These are phyloP conservation scores for Channa argus DNA, from an alignment of 2,113 vertebrate species.

Conservation along the genomic window DNA sequence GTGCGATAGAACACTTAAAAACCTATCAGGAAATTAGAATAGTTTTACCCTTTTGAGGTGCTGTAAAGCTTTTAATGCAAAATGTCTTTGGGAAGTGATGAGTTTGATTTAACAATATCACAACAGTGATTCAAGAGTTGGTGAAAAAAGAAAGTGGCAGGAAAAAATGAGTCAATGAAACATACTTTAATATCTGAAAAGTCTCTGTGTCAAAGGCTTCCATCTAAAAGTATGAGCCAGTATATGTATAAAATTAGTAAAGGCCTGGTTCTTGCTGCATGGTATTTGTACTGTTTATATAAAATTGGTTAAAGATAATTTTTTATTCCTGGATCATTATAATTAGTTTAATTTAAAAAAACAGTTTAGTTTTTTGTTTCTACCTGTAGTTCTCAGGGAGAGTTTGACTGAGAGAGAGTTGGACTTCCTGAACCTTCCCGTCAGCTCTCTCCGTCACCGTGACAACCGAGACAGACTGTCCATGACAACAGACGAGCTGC, in stretches of 20 bases:
- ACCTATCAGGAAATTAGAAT: too few species aligned
- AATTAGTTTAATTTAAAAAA: background rate
- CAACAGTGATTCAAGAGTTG: background rate
- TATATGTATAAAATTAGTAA: too few species aligned
- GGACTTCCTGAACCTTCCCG: constrained; percentile 75
- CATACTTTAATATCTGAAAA: too few species aligned
- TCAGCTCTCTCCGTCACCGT: constrained; percentile 59
- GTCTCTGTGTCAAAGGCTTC: too few species aligned
- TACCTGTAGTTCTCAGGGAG: constrained; percentile 74
- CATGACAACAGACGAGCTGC: constrained; percentile 90
- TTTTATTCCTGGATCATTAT: too few species aligned
- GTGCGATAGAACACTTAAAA: background rate
- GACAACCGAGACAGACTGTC: constrained; percentile 83
- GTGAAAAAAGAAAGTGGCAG: background rate
- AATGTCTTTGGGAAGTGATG: background rate
- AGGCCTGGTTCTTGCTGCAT: too few species aligned
- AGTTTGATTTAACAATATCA: background rate
- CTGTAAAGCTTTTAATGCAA: background rate
- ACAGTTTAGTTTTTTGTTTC: constrained; percentile 6
- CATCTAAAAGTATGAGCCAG: too few species aligned
- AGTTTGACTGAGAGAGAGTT: constrained; percentile 77
- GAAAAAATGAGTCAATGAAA: too few species aligned
- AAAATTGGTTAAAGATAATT: background rate
- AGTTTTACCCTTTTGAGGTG: too few species aligned
- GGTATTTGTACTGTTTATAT: too few species aligned